Evolutionary conservation across 2,888 invertebrate species (phyloP).

Genomic region (Cantharis rustica): DNA sequence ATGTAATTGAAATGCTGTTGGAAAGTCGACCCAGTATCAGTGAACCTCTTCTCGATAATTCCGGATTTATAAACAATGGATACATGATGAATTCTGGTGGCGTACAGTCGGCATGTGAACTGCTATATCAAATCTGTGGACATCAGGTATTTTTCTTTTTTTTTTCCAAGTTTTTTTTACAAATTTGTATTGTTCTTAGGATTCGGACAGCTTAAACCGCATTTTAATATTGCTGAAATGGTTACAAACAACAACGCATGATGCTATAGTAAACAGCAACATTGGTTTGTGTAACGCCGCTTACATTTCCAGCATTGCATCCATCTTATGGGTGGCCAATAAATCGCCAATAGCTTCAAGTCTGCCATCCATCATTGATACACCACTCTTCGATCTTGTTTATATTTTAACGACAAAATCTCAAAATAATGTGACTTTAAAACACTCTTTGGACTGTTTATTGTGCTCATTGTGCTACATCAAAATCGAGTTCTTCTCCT

Average conservation of each 20-base stretch:
- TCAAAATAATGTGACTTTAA: constrained; percentile 72
- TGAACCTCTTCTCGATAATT: constrained; percentile 44
- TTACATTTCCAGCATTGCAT: constrained; percentile 78
- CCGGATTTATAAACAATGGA: constrained; percentile 48
- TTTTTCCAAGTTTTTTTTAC: background rate
- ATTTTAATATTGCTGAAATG: constrained; percentile 73
- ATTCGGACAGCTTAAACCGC: constrained; percentile 64
- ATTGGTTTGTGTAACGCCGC: constrained; percentile 58
- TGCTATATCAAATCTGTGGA: constrained; percentile 79
- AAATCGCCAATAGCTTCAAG: constrained; percentile 66
- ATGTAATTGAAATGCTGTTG: constrained; percentile 62
- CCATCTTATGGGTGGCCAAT: constrained; percentile 78
- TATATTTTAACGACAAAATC: constrained; percentile 78
- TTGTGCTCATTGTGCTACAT: constrained; percentile 87
- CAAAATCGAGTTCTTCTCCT: constrained; percentile 75
- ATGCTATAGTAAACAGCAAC: constrained; percentile 52
- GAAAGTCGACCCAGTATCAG: constrained; percentile 60
- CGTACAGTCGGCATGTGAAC: constrained; percentile 73
- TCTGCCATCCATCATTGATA: constrained; percentile 70
- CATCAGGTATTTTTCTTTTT: constrained; percentile 49
- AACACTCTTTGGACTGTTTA: constrained; percentile 83
- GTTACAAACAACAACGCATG: constrained; percentile 66
- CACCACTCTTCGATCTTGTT: constrained; percentile 76
- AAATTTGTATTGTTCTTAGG: constrained; percentile 47
- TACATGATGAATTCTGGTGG: constrained; percentile 51